phyloP scores from a whole-genome alignment of 1,140 invertebrate species.

The Drosophila pandora region DNA sequence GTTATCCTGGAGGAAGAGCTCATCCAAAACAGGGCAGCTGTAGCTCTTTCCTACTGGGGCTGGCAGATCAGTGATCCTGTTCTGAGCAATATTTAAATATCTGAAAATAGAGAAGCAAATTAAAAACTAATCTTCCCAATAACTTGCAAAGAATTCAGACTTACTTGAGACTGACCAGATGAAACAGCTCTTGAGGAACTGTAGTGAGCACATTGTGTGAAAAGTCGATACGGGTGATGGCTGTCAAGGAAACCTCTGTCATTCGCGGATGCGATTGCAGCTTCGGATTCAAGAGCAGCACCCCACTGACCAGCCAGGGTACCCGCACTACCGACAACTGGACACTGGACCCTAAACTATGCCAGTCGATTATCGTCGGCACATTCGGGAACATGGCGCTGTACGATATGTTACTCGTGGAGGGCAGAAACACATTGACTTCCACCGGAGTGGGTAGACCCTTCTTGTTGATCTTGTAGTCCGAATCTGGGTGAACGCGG shows the following conservation, averaged over 20 bases:
- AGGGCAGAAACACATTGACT: conserved; percentile 86
- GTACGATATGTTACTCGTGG: conserved; percentile 89
- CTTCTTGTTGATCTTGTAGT: conserved; percentile 94
- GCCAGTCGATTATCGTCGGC: conserved; percentile 98
- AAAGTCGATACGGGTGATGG: conserved; percentile 97
- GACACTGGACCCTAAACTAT: conserved; percentile 89
- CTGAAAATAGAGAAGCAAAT: conserved; percentile 73
- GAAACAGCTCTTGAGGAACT: conserved; percentile 93
- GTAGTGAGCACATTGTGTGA: conserved; percentile 94
- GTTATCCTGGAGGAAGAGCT: conserved; percentile 95
- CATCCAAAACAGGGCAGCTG: conserved; percentile 92
- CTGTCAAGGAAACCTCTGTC: conserved; percentile 90
- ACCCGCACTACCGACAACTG: conserved; percentile 88
- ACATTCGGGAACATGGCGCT: conserved; percentile 92
- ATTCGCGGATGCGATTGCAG: conserved; percentile 89
- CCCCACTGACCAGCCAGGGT: conserved; percentile 94
- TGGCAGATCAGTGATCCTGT: conserved; percentile 89
- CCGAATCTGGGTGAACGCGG: conserved; percentile 91
- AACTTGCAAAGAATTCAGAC: conserved; percentile 13
- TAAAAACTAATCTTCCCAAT: background rate
- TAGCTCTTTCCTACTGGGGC: conserved; percentile 79
- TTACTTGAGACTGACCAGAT: conserved; percentile 88
- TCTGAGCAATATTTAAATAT: conserved; percentile 94
- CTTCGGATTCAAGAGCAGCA: conserved; percentile 92
- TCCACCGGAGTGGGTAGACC: conserved; percentile 87